Percentiles rank a stretch among this genome's conserved stretches.
phyloP scores from a whole-genome alignment of 2,797 vertebrate genomes.

The Ciconia nigra region DNA sequence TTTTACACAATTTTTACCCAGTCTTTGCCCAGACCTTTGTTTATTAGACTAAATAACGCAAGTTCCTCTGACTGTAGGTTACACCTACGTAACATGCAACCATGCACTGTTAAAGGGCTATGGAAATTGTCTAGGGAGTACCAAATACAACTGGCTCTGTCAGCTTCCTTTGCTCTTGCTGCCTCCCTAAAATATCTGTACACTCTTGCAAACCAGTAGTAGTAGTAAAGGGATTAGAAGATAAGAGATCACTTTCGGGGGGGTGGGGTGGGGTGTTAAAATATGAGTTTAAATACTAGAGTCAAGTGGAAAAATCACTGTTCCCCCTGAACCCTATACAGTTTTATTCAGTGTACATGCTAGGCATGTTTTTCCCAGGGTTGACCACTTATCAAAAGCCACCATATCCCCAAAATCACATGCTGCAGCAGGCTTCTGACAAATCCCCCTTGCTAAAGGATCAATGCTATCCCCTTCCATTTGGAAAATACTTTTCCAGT shows the following conservation, averaged over 20 bases:
- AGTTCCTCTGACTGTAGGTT: neutral
- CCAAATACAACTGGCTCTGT: neutral
- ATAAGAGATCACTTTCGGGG: rapidly evolving
- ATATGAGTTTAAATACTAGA: neutral
- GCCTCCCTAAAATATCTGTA: neutral
- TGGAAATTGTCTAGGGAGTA: neutral
- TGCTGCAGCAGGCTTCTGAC: neutral
- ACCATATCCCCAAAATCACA: neutral
- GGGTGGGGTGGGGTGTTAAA: rapidly evolving
- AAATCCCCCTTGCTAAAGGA: neutral
- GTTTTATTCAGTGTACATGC: neutral
- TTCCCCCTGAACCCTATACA: neutral
- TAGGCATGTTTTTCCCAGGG: neutral
- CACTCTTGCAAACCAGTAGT: neutral
- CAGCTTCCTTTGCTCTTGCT: neutral
- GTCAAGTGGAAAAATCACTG: neutral
- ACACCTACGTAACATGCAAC: rapidly evolving
- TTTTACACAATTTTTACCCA: neutral
- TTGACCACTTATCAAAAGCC: neutral
- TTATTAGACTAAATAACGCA: neutral
- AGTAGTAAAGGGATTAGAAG: neutral
- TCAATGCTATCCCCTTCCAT: neutral
- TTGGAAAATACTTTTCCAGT: neutral
- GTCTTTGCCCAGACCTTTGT: neutral
- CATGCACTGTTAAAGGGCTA: neutral